Base-by-base conservation (phyloP, 2,888 invertebrate genomes). In the Parascotia fuliginaria region DNA sequence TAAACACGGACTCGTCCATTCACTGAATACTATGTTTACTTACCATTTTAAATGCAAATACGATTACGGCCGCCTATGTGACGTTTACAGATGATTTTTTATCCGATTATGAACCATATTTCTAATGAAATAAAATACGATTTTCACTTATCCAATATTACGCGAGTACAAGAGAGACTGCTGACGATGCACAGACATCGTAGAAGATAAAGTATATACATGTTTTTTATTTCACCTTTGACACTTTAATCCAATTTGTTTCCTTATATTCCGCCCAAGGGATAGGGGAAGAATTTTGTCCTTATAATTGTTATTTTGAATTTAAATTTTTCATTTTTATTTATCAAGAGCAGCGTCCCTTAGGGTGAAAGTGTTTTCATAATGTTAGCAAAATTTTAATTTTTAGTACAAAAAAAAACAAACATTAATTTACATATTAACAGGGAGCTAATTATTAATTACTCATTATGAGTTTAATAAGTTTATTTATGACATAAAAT, bases 231-330 rank as follows among this genome's bases (percentile, higher is more conserved):
- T 87, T 89, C 85, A 91, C 89, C 91, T 92, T 91, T 92, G 91
- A 91, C 90, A 91, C 81, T 90, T 89, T 90, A 91, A 92, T 92
- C 90, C 87, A 91, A 91, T 92, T 92, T 90, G 88, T 89, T 90
- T 87, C 77, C 83, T 86, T 85, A 77, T 81, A 89, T 85, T 70
- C 76, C 73, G 71, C 92, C 86, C 90, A 60, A 60, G 90, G 89
- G 92, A 90, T 69, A 61, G 85, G 89, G 89, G 85, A 81, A 82
- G 79, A 83, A 80, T 81, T 76, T 83, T 79, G 70, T 81, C 78
- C 77, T 87, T 81, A 89, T 91, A 90, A 92, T 91, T 90, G 84
- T 88, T 84, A 85, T 86, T 87, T 85, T 79, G 81, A 87, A 83
- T 87, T 86, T 84, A 65, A 81, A 84, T 75, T 79, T 80, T 76